These are phyloP conservation scores for Tursiops truncatus DNA, from an alignment of 2,113 vertebrate species.

Conservation along the genomic window DNA sequence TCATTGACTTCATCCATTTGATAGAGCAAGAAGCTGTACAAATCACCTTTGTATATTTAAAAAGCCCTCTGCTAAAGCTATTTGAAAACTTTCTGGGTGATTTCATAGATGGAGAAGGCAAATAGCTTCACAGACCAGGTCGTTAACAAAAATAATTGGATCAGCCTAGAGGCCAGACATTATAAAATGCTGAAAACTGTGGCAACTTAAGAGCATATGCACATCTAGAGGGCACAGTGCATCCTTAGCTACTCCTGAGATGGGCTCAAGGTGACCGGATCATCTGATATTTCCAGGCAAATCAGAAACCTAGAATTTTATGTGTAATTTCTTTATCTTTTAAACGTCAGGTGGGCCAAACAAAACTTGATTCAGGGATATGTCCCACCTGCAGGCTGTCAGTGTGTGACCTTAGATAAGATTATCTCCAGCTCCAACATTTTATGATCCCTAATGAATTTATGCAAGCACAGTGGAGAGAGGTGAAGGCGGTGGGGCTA, in stretches of 20 bases:
- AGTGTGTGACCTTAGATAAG: neutral
- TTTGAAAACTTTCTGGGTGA: neutral
- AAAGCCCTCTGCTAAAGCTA: neutral
- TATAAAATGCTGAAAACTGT: neutral
- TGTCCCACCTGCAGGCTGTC: neutral
- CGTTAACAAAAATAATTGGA: neutral
- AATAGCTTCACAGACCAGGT: neutral
- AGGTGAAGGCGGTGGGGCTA: neutral
- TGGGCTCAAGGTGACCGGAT: neutral
- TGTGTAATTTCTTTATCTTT: neutral
- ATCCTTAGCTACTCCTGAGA: neutral
- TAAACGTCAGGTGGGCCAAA: neutral
- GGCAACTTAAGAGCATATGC: neutral
- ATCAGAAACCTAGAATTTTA: neutral
- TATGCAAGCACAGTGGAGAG: neutral
- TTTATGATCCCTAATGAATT: neutral
- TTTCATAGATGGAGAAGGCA: neutral
- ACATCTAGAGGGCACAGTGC: neutral
- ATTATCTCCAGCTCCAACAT: neutral
- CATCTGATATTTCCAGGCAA: neutral
- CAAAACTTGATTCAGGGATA: neutral
- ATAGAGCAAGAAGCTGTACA: neutral
- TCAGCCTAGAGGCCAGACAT: neutral
- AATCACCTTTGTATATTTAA: neutral
- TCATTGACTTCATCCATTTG: neutral